Conservation (phyloP, 2,888 invertebrate species). For the Lamproptera curius region DNA sequence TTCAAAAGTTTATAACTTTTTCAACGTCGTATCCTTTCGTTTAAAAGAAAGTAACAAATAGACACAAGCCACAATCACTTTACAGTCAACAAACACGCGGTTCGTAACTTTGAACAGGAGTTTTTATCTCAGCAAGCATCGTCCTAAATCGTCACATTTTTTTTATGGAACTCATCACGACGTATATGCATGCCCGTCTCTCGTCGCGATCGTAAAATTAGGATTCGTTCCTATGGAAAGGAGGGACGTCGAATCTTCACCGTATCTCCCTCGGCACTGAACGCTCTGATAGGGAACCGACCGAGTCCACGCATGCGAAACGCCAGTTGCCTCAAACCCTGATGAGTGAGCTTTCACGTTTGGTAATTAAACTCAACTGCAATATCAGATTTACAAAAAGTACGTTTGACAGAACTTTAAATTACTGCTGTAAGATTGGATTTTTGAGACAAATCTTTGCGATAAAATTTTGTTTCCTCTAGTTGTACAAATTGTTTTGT, state of each 20-base stretch:
- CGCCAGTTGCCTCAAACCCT: constrained; percentile 51
- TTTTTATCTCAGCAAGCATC: too few species aligned
- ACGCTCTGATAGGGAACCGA: constrained; percentile 47
- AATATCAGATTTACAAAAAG: constrained; percentile 41
- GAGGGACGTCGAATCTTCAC: constrained; percentile 45
- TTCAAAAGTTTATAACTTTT: too few species aligned
- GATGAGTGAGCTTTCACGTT: constrained; percentile 50
- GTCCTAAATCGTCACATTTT: too few species aligned
- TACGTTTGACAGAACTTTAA: too few species aligned
- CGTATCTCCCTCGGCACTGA: constrained; percentile 50
- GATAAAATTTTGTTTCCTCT: too few species aligned
- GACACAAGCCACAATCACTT: neutral
- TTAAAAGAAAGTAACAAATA: neutral
- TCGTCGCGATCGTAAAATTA: constrained; percentile 4
- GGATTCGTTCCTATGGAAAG: constrained; percentile 21
- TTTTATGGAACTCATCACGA: neutral
- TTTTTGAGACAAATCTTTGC: too few species aligned
- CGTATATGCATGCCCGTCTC: too few species aligned
- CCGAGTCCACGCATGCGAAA: constrained; percentile 65
- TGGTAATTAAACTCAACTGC: constrained; percentile 60
- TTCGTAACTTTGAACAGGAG: neutral
- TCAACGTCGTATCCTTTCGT: too few species aligned
- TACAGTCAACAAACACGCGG: neutral
- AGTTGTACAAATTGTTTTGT: too few species aligned
- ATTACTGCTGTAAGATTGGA: too few species aligned